Conservation (phyloP, 2,797 vertebrate species). For the Lutjanus campechanus region DNA sequence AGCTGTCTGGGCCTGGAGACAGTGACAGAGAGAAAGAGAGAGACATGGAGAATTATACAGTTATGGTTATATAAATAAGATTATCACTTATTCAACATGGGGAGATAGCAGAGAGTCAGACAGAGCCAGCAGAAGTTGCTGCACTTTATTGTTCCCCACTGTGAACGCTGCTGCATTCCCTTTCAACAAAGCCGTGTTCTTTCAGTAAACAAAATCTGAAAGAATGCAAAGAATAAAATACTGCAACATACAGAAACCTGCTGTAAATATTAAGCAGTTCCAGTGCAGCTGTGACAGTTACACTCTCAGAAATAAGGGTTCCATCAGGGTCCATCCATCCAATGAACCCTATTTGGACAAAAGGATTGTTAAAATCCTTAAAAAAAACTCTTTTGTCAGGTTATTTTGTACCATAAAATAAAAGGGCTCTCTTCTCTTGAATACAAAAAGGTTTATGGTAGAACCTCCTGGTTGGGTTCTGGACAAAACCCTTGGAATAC, state of each 20-base stretch:
- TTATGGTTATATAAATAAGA: slow-evolving; percentile 42
- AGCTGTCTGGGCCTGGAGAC: slow-evolving; percentile 92
- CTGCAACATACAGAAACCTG: slow-evolving; percentile 8
- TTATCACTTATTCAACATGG: slow-evolving; percentile 39
- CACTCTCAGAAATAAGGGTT: no score
- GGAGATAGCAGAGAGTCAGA: slow-evolving; percentile 13
- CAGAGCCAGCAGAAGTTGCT: neutral
- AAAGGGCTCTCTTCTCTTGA: no score
- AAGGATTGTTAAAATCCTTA: no score
- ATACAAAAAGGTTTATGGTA: no score
- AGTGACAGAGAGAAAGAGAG: slow-evolving; percentile 15
- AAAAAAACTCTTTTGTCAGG: no score
- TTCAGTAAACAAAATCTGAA: slow-evolving; percentile 11
- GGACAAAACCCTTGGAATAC: no score
- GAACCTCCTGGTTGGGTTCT: no score
- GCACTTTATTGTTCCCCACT: slow-evolving; percentile 5
- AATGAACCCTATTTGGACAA: no score
- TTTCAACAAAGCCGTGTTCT: slow-evolving; percentile 25
- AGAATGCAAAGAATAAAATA: slow-evolving; percentile 19
- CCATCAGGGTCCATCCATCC: neutral
- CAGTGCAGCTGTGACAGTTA: neutral
- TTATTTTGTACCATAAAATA: no score
- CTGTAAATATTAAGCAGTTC: slow-evolving; percentile 11
- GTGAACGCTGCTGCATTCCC: slow-evolving; percentile 15
- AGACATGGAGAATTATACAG: slow-evolving; percentile 36